phyloP scores from a whole-genome alignment of 64 coral and sea anemone genomes.

The Actinia tenebrosa region DNA sequence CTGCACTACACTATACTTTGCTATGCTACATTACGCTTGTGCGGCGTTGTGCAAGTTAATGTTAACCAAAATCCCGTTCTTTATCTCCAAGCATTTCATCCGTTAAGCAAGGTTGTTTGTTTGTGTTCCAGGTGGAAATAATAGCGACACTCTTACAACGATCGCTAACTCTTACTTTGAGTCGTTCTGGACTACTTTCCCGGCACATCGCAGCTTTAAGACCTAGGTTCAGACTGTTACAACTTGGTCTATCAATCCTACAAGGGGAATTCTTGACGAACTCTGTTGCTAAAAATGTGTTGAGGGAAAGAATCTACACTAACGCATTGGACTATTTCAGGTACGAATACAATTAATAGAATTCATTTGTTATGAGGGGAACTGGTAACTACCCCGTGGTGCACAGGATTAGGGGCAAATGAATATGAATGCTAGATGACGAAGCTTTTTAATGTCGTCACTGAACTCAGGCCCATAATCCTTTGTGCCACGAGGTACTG shows the following conservation, averaged over 20 bases:
- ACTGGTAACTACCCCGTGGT: no score
- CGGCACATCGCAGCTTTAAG: constrained; percentile 76
- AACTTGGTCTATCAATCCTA: constrained; percentile 80
- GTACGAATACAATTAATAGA: constrained; percentile 10
- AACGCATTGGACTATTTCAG: constrained; percentile 96
- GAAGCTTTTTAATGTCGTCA: no score
- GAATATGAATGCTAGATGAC: no score
- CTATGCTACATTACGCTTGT: background rate
- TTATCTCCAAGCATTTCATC: no score
- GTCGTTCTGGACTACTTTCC: constrained; percentile 54
- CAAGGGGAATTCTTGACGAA: constrained; percentile 79
- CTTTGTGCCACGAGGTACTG: no score
- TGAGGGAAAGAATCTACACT: constrained; percentile 89
- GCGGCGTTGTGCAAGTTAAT: no score
- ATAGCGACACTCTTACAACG: constrained; percentile 81
- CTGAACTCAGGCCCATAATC: no score
- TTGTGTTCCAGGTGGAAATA: constrained; percentile 61
- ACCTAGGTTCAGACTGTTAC: constrained; percentile 72
- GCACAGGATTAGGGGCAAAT: no score
- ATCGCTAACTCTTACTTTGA: constrained; percentile 65
- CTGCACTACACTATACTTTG: no score
- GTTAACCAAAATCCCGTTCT: no score
- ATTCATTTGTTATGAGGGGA: no score
- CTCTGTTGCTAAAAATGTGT: constrained; percentile 83
- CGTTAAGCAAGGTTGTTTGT: background rate